Percentiles rank a stretch among this genome's conserved stretches.
Conservation (phyloP, 2,113 vertebrate species). For the Pelecanus crispus region DNA sequence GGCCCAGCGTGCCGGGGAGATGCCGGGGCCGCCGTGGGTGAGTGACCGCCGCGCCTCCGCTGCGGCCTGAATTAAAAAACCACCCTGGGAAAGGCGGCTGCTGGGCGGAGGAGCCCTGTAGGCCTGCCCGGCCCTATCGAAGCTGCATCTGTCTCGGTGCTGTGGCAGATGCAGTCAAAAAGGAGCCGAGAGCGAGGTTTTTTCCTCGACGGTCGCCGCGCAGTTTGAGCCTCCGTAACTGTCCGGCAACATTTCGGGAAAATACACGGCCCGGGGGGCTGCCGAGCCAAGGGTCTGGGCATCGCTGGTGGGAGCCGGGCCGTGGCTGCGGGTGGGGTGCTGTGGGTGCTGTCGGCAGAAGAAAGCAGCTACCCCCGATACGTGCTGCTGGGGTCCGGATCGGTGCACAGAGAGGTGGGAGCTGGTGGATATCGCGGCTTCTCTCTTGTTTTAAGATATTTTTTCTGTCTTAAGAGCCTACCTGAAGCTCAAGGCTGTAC, state of each 20-base stretch:
- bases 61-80: no score
- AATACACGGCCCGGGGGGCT: neutral
- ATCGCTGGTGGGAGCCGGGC: neutral
- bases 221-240: neutral
- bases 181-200: constrained; percentile 52
- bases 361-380: no score
- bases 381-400: accelerated
- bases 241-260: constrained; percentile 56
- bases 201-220: constrained; percentile 65
- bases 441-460: accelerated
- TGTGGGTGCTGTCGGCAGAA: neutral
- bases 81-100: neutral
- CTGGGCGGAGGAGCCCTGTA: neutral
- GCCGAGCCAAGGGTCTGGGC: neutral
- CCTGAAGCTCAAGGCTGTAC: accelerated
- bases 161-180: constrained; percentile 61
- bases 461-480: no score
- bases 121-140: constrained; percentile 52
- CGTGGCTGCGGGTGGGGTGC: neutral
- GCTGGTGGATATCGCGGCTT: accelerated
- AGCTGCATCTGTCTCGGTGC: constrained; percentile 38
- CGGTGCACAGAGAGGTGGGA: accelerated
- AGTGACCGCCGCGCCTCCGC: neutral
- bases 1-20: neutral
- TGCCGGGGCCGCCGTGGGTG: neutral